Evolutionary conservation across 1,140 invertebrate genomes (phyloP), one percentile per base, ranked within the genome.

Genomic region (Notospermus geniculatus): DNA sequence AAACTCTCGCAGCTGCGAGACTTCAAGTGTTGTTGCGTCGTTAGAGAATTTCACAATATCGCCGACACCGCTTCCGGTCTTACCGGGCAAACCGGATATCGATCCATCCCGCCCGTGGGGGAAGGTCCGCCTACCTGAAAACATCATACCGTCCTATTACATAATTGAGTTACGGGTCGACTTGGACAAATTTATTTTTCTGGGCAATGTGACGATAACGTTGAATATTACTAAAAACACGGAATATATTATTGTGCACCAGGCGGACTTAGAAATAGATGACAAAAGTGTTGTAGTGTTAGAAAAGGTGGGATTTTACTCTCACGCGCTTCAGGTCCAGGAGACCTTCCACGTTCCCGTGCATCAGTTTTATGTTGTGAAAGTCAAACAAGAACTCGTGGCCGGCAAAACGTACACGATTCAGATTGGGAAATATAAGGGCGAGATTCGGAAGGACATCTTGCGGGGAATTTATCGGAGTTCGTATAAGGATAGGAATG

Each of bases 391-490:
- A 11, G 43, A 41, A 9, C 60, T 74, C 17, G 27, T 23, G 13
- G 22, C 19, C 22, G 70, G 67, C 1, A 23, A 46, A 7, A 19
- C 57, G n/a, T 66, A 70, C 46, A 54, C 57, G 7, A 53, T 74
- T 22, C 39, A 64, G n/a, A 57, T 73, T n/a, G 63, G 62, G 17
- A 45, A 63, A 9, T 74, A 68, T 43, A n/a, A 41, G 4, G 71
- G 71, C 13, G 22, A 52, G 5, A 60, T 74, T 28, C 50, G 55
- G 11, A 61, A 63, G 22, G 71, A 73, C 32, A 36, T 36, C 15
- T 46, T 73, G 7, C 55, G 66, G 52, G 72, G 71, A 1, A 61
- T 74, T 17, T 74, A 74, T 53, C 32, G 66, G 41, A 72, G 72
- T 43, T 68, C 64, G 1, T 74, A 73, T 53, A 70, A 66, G 41